A percentile compares a stretch with the other conserved stretches of the same genome.
Conservation (phyloP, 2,888 invertebrate species). For the Chaitophorus viminalis region DNA sequence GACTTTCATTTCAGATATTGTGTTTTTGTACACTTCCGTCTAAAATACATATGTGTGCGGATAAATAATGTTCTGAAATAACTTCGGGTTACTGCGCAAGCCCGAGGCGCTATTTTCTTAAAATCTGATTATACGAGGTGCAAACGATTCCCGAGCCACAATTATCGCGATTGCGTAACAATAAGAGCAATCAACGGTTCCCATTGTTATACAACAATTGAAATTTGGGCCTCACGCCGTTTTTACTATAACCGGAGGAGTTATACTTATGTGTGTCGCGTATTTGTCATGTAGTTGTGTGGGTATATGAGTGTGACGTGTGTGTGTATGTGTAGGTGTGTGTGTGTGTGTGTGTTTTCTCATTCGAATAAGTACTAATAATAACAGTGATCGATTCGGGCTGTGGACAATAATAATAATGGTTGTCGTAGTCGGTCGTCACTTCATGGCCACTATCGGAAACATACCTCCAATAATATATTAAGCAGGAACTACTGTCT, state of each 20-base stretch:
- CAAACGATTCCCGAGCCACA: not conserved
- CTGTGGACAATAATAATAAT: not conserved
- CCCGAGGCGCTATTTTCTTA: not conserved
- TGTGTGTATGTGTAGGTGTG: not conserved
- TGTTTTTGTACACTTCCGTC: not conserved
- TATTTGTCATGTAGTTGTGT: not conserved
- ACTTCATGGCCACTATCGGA: not conserved
- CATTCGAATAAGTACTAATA: not conserved
- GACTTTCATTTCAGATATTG: too few species aligned
- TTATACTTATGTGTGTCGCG: not conserved
- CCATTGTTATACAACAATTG: conserved; percentile 26
- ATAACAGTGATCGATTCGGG: not conserved
- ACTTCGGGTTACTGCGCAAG: not conserved
- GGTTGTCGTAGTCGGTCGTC: not conserved
- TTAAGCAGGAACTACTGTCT: too few species aligned
- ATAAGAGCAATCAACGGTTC: conserved; percentile 15
- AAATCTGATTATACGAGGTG: not conserved
- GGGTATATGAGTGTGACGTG: not conserved
- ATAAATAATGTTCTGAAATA: not conserved
- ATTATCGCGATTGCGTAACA: conserved; percentile 22
- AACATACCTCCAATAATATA: too few species aligned
- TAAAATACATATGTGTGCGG: not conserved
- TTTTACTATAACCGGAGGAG: not conserved
- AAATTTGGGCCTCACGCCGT: conserved; percentile 1
- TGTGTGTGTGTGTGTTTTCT: not conserved